Conservation (phyloP, 2,113 vertebrate species). For the Sebastes fasciatus region DNA sequence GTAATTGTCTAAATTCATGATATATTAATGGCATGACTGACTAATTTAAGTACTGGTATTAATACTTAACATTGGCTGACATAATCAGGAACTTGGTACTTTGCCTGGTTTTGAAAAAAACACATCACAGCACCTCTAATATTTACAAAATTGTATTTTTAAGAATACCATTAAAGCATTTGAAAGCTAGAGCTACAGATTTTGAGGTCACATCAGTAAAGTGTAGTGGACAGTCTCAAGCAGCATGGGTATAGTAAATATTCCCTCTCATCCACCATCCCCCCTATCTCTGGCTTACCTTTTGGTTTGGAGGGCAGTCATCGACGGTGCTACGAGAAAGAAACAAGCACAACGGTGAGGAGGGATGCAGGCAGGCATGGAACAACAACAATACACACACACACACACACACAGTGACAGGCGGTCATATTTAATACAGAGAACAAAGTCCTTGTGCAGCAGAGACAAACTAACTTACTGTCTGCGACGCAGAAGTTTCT, state of each 20-base stretch:
- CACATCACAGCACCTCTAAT: not conserved
- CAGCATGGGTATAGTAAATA: not conserved
- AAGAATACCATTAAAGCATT: not conserved
- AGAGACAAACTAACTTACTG: slow-evolving; percentile 88
- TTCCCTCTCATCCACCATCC: not conserved
- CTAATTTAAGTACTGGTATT: not conserved
- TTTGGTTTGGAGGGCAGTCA: slow-evolving; percentile 93
- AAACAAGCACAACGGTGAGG: slow-evolving; percentile 29
- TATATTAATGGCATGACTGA: not conserved
- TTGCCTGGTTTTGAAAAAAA: not conserved
- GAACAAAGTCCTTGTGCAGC: not conserved
- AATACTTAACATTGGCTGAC: not conserved
- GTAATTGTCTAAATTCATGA: too few relatives aligned
- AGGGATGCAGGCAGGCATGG: not conserved
- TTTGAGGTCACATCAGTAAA: not conserved
- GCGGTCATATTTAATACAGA: not conserved
- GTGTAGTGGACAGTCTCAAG: not conserved
- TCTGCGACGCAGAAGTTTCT: slow-evolving; percentile 95
- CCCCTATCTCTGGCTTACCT: slow-evolving; percentile 61
- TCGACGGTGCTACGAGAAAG: slow-evolving; percentile 90
- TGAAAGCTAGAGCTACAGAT: not conserved
- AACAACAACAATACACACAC: not conserved
- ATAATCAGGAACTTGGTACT: not conserved
- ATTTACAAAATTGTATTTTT: not conserved
- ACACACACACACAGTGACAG: not conserved